phyloP scores from a whole-genome alignment of 2,797 vertebrate genomes.

The Anas capensis region DNA sequence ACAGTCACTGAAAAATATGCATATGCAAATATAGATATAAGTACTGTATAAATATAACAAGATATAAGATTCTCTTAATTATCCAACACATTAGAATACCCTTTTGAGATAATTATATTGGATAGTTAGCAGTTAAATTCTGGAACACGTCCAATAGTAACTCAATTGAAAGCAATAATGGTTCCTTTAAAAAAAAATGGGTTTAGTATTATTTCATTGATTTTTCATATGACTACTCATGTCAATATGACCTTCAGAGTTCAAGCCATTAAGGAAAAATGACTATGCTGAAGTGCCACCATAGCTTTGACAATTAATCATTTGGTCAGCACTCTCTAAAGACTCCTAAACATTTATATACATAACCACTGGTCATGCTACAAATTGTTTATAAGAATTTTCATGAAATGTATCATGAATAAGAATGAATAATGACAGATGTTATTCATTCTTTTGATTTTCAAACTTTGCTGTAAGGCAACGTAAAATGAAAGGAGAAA shows the following conservation, averaged over 20 bases:
- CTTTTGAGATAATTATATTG: slow-evolving; percentile 32
- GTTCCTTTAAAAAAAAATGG: not conserved
- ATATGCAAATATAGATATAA: not conserved
- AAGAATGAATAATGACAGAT: not conserved
- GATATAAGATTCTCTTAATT: slow-evolving; percentile 22
- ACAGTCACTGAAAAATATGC: not conserved
- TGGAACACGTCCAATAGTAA: not conserved
- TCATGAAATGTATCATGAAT: not conserved
- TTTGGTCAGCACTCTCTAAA: slow-evolving; percentile 34
- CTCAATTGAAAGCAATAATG: slow-evolving; percentile 14
- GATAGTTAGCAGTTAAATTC: slow-evolving; percentile 54
- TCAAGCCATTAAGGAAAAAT: slow-evolving; percentile 50
- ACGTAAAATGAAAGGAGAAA: not conserved
- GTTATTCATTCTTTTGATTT: not conserved
- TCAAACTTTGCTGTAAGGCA: not conserved
- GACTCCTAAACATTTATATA: slow-evolving; percentile 36
- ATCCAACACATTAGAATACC: not conserved
- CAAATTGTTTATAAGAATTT: not conserved
- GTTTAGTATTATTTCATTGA: slow-evolving; percentile 18
- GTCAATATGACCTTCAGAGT: slow-evolving; percentile 52
- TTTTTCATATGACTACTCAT: slow-evolving; percentile 42
- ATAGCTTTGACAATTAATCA: slow-evolving; percentile 53
- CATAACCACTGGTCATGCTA: not conserved
- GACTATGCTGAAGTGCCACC: not conserved
- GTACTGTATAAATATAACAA: not conserved